Percentiles rank a stretch among this genome's conserved stretches.
Evolutionary conservation across 1,140 invertebrate genomes (phyloP).

Genomic region (Leptoteleia sp.): DNA sequence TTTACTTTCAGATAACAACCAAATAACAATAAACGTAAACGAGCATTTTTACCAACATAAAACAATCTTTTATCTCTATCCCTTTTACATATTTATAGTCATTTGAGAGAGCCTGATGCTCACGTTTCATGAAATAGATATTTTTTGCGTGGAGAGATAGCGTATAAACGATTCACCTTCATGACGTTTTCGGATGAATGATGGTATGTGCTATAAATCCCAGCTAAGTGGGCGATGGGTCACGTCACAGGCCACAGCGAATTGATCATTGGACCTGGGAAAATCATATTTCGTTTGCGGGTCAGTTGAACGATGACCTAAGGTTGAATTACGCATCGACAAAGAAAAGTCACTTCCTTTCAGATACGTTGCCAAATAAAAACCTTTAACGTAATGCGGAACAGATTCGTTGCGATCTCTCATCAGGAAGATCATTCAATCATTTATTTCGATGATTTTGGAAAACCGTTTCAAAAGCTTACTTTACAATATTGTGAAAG

Average conservation of each 20-base stretch:
- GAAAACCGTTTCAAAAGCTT: no score
- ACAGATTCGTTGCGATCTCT: constrained; percentile 9
- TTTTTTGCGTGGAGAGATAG: constrained; percentile 59
- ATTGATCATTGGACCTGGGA: constrained; percentile 59
- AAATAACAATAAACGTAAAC: constrained; percentile 15
- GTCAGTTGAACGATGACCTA: constrained; percentile 50
- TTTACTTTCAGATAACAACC: not conserved
- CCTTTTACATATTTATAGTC: constrained; percentile 47
- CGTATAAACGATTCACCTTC: constrained; percentile 62
- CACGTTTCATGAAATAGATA: constrained; percentile 51
- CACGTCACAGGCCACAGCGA: constrained; percentile 50
- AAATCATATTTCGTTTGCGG: constrained; percentile 60
- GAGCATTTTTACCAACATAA: constrained; percentile 15
- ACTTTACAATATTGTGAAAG: no score
- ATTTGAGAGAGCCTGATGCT: constrained; percentile 39
- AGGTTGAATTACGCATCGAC: constrained; percentile 42
- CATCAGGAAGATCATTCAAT: no score
- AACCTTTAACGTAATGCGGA: constrained; percentile 11
- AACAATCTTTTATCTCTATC: constrained; percentile 36
- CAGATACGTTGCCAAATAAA: constrained; percentile 14
- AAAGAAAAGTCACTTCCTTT: constrained; percentile 44
- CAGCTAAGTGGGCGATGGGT: constrained; percentile 59
- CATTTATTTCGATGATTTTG: no score
- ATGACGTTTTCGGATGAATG: constrained; percentile 64
- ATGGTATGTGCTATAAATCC: constrained; percentile 60